Evolutionary conservation across 1,140 invertebrate genomes (phyloP).

Genomic region (Aphis gossypii): DNA sequence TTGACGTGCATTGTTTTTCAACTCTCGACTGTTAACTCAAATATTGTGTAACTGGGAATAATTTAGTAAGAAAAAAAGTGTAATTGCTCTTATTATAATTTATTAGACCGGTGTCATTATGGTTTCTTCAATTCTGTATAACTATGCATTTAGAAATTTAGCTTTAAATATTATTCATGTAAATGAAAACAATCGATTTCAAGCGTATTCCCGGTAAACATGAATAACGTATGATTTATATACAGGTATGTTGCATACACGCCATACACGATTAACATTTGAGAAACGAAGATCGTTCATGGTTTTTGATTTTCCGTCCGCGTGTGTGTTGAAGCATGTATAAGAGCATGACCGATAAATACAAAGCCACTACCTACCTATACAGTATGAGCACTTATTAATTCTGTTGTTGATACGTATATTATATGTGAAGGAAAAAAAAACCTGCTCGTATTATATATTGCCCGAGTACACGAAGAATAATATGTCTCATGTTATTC

Average conservation of each 20-base stretch:
- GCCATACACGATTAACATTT: not conserved
- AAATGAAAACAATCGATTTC: not conserved
- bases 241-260: not conserved
- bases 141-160: too few species aligned
- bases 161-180: not conserved
- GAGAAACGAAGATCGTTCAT: conserved; percentile 33
- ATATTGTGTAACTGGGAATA: not conserved
- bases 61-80: not conserved
- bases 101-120: not conserved
- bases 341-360: conserved; percentile 9
- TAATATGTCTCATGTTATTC: conserved; percentile 20
- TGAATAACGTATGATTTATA: conserved; percentile 25
- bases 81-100: conserved; percentile 5
- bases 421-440: not conserved
- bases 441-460: not conserved
- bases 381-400: conserved; percentile 6
- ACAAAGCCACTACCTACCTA: conserved; percentile 24
- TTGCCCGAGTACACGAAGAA: not conserved
- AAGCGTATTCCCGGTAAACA: not conserved
- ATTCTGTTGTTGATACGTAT: conserved; percentile 30
- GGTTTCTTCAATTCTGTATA: not conserved
- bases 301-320: conserved; percentile 37
- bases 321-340: conserved; percentile 50
- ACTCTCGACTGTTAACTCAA: not conserved
- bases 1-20: not conserved